phyloP scores from a whole-genome alignment of 1,140 invertebrate species.

The Drosophila tsacasi region DNA sequence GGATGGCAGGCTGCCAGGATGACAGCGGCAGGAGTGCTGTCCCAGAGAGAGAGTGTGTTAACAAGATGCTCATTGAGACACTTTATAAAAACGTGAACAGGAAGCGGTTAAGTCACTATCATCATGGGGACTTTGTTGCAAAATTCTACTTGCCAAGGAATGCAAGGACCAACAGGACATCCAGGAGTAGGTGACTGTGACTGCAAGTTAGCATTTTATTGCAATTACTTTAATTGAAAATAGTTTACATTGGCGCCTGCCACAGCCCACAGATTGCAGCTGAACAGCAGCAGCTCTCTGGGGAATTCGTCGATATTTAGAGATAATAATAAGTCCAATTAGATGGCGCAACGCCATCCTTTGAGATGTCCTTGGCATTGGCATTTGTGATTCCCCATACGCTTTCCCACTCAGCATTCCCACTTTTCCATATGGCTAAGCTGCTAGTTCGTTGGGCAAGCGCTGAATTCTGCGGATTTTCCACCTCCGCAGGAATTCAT shows the following conservation, averaged over 20 bases:
- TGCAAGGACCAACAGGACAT: background rate
- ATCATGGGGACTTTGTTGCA: slow-evolving; percentile 22
- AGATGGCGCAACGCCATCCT: background rate
- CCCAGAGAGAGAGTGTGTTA: slow-evolving; percentile 58
- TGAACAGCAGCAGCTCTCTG: background rate
- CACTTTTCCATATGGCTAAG: background rate
- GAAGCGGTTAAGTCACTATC: slow-evolving; percentile 34
- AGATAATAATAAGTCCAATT: background rate
- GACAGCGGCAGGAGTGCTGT: slow-evolving; percentile 21
- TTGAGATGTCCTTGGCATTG: slow-evolving; percentile 2
- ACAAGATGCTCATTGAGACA: slow-evolving; percentile 79
- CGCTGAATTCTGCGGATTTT: background rate
- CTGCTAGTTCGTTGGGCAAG: background rate
- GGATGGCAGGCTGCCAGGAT: background rate
- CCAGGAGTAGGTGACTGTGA: background rate
- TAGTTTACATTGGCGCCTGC: slow-evolving; percentile 1
- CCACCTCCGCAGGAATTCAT: background rate
- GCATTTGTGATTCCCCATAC: background rate
- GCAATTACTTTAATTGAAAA: slow-evolving; percentile 31
- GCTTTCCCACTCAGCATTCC: background rate
- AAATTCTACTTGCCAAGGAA: background rate
- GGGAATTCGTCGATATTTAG: background rate
- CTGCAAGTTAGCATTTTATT: slow-evolving; percentile 12
- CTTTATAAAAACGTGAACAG: slow-evolving; percentile 61
- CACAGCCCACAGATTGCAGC: slow-evolving; percentile 3